phyloP scores from a whole-genome alignment of 1,140 invertebrate genomes.

The Ganaspis sp. region DNA sequence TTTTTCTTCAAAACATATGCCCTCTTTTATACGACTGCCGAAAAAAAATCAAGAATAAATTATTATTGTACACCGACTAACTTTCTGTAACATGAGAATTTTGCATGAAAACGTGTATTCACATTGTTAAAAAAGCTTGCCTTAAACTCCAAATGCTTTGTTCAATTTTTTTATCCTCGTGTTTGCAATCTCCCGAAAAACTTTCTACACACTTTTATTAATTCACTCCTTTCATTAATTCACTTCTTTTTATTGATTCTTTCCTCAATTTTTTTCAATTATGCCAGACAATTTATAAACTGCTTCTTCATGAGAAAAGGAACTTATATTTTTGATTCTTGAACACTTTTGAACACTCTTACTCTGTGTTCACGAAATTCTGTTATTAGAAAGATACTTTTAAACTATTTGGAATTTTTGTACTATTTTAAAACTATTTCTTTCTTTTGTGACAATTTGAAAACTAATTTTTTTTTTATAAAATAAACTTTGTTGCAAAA shows the following conservation, averaged over 20 bases:
- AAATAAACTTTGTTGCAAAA: too few species aligned
- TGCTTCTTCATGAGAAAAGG: too few species aligned
- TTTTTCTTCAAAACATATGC: constrained; percentile 23
- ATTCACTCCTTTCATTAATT: background rate
- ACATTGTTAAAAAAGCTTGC: constrained; percentile 24
- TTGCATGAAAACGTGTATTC: constrained; percentile 23
- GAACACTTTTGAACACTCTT: too few species aligned
- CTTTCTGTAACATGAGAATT: constrained; percentile 16
- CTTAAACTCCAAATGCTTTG: background rate
- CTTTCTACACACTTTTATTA: background rate
- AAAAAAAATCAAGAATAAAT: background rate
- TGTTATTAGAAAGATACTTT: too few species aligned
- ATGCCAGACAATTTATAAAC: too few species aligned
- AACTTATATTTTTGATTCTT: too few species aligned
- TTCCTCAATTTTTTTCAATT: background rate
- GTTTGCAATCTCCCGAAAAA: background rate
- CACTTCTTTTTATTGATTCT: background rate
- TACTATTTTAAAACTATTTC: too few species aligned
- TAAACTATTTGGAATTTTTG: too few species aligned
- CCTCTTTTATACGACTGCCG: constrained; percentile 9
- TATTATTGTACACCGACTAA: background rate
- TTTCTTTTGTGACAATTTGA: too few species aligned
- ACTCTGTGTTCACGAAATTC: too few species aligned
- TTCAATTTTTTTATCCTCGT: background rate
- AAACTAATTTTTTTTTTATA: too few species aligned